A percentile compares a stretch with the other conserved stretches of the same genome.
Conservation (phyloP, 2,888 invertebrate genomes). For the Hypomecis atomaria region DNA sequence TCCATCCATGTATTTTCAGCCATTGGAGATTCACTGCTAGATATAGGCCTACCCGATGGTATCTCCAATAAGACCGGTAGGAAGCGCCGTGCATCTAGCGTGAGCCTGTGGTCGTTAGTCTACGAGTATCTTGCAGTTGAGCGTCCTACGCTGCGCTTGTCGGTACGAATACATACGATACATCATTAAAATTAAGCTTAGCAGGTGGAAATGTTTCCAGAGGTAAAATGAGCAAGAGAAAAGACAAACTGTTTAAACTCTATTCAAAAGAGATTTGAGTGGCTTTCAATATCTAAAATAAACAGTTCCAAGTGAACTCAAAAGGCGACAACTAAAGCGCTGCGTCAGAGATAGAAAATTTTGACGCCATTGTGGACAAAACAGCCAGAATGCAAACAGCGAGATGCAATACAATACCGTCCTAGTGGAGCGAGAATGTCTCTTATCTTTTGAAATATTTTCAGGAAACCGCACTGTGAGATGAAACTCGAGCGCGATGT, state of each 20-base stretch:
- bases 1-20: too few species aligned
- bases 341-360: conserved; percentile 5
- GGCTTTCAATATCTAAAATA: neutral
- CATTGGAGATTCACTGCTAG: too few species aligned
- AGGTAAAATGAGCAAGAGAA: too few species aligned
- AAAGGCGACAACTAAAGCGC: neutral
- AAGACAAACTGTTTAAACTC: neutral
- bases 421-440: conserved; percentile 22
- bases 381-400: conserved; percentile 17
- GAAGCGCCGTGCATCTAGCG: too few species aligned
- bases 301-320: neutral
- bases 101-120: too few species aligned
- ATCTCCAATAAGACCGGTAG: too few species aligned
- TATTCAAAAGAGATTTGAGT: neutral
- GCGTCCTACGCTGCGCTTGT: too few species aligned
- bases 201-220: too few species aligned
- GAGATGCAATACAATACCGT: conserved; percentile 25
- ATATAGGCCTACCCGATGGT: too few species aligned
- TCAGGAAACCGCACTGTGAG: conserved; percentile 39
- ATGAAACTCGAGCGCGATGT: conserved; percentile 30
- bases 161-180: too few species aligned
- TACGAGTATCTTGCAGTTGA: too few species aligned
- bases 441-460: conserved; percentile 33
- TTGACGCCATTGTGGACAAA: conserved; percentile 7
- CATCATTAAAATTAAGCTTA: too few species aligned